phyloP scores from a whole-genome alignment of 2,113 vertebrate genomes.

The Nansenia antarctica region DNA sequence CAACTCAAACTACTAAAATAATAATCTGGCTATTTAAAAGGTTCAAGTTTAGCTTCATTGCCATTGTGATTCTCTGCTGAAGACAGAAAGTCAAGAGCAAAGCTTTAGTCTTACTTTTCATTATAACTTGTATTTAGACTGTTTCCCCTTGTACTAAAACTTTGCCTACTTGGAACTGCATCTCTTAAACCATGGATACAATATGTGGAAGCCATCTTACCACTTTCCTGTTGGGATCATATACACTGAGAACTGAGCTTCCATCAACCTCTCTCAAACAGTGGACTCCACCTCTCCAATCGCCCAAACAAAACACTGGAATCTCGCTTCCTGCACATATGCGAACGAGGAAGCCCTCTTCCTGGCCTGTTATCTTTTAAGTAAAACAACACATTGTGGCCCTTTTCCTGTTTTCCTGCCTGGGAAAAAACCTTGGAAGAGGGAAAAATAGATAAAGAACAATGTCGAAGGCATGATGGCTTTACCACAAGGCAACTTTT shows the following conservation, averaged over 20 bases:
- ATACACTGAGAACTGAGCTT: background rate
- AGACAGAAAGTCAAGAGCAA: background rate
- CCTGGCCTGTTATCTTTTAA: constrained; percentile 50
- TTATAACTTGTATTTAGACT: background rate
- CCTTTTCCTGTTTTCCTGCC: constrained; percentile 49
- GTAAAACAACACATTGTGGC: constrained; percentile 45
- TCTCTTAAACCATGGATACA: constrained; percentile 17
- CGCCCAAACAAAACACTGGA: constrained; percentile 20
- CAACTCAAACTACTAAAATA: no score
- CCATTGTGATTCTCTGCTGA: no score
- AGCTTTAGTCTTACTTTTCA: constrained; percentile 8
- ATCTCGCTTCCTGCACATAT: constrained; percentile 43
- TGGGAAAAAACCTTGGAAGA: constrained; percentile 19
- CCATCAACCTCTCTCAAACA: background rate
- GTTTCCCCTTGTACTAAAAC: background rate
- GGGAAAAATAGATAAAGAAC: constrained; percentile 23
- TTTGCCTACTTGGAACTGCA: background rate
- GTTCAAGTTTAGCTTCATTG: no score
- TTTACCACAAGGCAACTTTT: background rate
- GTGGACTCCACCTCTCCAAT: constrained; percentile 11
- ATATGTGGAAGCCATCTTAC: constrained; percentile 19
- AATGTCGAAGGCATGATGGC: background rate
- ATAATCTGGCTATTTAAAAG: no score
- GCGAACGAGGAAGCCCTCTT: constrained; percentile 41
- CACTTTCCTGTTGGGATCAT: constrained; percentile 5